Evolutionary conservation across 2,113 vertebrate genomes (phyloP).

Genomic region (Vulpes vulpes): DNA sequence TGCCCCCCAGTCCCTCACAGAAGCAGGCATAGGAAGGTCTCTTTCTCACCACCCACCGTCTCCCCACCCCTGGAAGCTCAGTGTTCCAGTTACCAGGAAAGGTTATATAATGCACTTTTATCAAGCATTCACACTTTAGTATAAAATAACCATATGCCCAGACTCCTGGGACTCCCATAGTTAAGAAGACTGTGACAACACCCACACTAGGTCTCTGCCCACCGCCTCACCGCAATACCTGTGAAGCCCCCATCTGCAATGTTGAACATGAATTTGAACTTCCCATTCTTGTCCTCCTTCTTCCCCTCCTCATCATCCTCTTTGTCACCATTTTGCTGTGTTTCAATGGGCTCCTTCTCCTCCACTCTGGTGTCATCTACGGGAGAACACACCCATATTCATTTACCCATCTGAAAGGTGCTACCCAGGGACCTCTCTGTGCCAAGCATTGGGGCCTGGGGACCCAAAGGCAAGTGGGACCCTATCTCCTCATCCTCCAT

Average conservation of each 20-base stretch:
- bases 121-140: not conserved
- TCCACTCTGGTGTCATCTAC: conserved; percentile 89
- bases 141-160: not conserved
- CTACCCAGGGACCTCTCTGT: not conserved
- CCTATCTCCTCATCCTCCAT: not conserved
- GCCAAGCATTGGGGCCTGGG: not conserved
- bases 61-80: not conserved
- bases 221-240: conserved; percentile 84
- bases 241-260: conserved; percentile 98
- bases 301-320: conserved; percentile 94
- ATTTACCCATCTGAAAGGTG: not conserved
- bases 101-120: accelerated
- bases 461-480: not conserved
- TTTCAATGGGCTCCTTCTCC: conserved; percentile 90
- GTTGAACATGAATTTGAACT: conserved; percentile 98
- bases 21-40: accelerated
- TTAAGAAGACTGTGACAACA: not conserved
- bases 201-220: accelerated
- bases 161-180: not conserved
- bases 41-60: not conserved
- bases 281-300: conserved; percentile 93
- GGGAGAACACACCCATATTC: not conserved
- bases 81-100: not conserved
- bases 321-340: conserved; percentile 93
- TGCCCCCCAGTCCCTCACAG: accelerated